A percentile compares a stretch with the other conserved stretches of the same genome.
phyloP scores from a whole-genome alignment of 1,140 invertebrate species.

The Listronotus bonariensis region DNA sequence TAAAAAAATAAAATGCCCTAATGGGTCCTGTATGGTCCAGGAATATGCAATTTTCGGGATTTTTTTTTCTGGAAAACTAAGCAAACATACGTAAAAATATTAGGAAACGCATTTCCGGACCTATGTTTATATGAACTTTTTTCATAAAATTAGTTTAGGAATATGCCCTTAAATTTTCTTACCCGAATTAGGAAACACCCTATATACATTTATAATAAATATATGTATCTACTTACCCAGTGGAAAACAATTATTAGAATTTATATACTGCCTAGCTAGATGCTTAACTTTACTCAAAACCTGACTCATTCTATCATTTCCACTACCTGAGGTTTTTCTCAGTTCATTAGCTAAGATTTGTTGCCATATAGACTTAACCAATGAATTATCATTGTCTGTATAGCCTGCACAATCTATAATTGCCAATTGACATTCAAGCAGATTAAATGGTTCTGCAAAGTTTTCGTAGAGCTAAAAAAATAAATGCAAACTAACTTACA shows the following conservation, averaged over 20 bases:
- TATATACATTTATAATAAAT: no score
- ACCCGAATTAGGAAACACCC: no score
- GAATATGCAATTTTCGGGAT: no score
- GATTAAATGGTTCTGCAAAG: slow-evolving; percentile 77
- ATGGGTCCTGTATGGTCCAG: no score
- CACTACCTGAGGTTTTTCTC: slow-evolving; percentile 57
- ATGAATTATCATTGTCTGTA: slow-evolving; percentile 65
- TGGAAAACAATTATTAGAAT: slow-evolving; percentile 76
- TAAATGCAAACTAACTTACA: no score
- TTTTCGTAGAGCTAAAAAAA: slow-evolving; percentile 75
- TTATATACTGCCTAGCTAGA: slow-evolving; percentile 72
- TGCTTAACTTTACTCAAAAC: slow-evolving; percentile 75
- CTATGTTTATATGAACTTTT: no score
- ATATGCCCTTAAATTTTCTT: no score
- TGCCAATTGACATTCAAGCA: slow-evolving; percentile 85
- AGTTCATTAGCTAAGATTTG: slow-evolving; percentile 71
- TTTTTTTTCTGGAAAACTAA: no score
- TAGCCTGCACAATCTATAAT: slow-evolving; percentile 85
- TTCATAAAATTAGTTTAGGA: no score
- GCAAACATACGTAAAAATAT: no score
- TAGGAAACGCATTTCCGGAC: no score
- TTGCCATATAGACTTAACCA: slow-evolving; percentile 80
- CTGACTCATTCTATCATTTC: slow-evolving; percentile 68
- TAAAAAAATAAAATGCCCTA: no score
- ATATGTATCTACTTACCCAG: slow-evolving; percentile 59